Percentiles rank a stretch among this genome's conserved stretches.
These are phyloP conservation scores for Macrophya alboannulata DNA, from an alignment of 2,888 invertebrate genomes.

Conservation along the genomic window DNA sequence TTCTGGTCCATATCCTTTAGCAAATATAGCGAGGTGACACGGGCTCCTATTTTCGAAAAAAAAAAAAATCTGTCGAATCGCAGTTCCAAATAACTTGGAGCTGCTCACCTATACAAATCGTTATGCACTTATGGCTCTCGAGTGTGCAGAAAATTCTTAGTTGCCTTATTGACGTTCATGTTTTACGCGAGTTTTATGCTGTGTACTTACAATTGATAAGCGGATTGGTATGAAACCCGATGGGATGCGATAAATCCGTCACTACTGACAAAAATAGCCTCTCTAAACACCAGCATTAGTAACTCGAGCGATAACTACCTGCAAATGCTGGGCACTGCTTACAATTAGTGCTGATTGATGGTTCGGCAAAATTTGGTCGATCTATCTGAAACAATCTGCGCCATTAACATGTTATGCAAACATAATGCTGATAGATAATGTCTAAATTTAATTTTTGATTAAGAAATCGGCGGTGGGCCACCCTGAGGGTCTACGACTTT, in stretches of 20 bases:
- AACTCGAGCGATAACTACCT: not conserved
- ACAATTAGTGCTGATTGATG: not conserved
- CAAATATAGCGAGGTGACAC: not conserved
- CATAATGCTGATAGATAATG: not conserved
- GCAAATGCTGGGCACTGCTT: not conserved
- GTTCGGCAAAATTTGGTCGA: not conserved
- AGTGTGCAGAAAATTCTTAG: not conserved
- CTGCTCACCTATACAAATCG: not conserved
- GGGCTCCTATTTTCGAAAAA: not conserved
- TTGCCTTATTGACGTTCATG: not conserved
- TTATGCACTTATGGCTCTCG: not conserved
- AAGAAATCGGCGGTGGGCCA: not conserved
- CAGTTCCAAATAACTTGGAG: not conserved
- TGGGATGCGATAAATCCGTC: not conserved
- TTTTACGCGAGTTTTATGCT: not conserved
- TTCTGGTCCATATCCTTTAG: not conserved
- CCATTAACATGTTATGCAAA: not conserved
- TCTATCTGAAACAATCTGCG: not conserved
- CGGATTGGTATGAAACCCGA: not conserved
- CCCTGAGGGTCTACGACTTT: constrained; percentile 1
- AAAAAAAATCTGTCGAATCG: not conserved
- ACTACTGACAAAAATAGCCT: constrained; percentile 2
- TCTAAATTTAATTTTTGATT: not conserved
- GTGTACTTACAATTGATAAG: not conserved
- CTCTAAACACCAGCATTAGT: not conserved